Evolutionary conservation across 2,797 vertebrate species (phyloP).

Genomic region (Simalia tracyae): DNA sequence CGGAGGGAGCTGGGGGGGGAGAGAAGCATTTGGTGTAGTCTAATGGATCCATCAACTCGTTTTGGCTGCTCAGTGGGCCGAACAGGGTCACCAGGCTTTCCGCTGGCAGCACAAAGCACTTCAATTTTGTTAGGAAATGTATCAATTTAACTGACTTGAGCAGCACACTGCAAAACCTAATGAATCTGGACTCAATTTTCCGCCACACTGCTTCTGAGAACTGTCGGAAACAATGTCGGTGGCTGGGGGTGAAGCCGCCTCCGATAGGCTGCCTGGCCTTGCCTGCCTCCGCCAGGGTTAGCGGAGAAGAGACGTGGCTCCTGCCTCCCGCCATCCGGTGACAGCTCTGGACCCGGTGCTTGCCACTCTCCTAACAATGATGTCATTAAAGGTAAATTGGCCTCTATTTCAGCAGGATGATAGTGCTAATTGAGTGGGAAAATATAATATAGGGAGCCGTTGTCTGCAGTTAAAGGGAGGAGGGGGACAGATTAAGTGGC

Average conservation of each 20-base stretch:
- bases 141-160: conserved; percentile 99
- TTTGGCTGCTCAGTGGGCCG: conserved; percentile 98
- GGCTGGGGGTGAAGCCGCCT: conserved; percentile 86
- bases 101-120: conserved; percentile 99
- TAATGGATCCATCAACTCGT: conserved; percentile 99
- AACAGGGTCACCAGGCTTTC: conserved; percentile 99
- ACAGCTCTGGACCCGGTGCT: conserved; percentile 82
- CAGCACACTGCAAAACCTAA: conserved; percentile 97
- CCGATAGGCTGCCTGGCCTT: conserved; percentile 84
- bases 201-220: conserved; percentile 98
- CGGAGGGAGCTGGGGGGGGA: conserved; percentile 81
- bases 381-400: conserved; percentile 99
- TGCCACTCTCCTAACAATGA: conserved; percentile 99
- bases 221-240: conserved; percentile 98
- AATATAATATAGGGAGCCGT: conserved; percentile 99
- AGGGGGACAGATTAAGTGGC: conserved; percentile 97
- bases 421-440: conserved; percentile 99
- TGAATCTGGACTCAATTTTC: conserved; percentile 99
- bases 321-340: conserved; percentile 84
- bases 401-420: conserved; percentile 99
- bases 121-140: conserved; percentile 99
- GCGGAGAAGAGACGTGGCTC: conserved; percentile 80
- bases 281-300: conserved; percentile 77
- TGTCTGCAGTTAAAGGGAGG: conserved; percentile 92
- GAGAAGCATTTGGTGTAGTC: conserved; percentile 95